Conservation (phyloP, 2,113 vertebrate species). For the Corvus moneduloides region DNA sequence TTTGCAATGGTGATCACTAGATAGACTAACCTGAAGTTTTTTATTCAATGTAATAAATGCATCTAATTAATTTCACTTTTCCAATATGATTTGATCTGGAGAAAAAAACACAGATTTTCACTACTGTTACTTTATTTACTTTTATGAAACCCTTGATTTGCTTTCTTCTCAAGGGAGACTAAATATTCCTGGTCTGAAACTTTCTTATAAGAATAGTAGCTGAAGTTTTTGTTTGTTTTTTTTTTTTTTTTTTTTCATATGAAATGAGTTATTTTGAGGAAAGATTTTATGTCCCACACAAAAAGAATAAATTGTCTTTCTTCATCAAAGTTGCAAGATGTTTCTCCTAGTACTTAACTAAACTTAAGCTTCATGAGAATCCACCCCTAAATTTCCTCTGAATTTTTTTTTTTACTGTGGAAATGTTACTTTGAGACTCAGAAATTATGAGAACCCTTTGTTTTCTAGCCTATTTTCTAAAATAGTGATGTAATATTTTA, state of each 20-base stretch:
- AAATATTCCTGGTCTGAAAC: background rate
- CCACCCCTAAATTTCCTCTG: background rate
- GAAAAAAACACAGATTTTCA: background rate
- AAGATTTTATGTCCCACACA: background rate
- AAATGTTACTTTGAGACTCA: background rate
- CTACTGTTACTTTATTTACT: background rate
- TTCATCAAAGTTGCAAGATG: background rate
- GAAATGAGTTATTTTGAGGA: background rate
- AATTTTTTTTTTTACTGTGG: background rate
- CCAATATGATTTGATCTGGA: background rate
- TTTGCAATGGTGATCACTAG: background rate
- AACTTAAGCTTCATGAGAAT: background rate
- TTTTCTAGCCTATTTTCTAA: background rate
- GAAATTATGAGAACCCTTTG: background rate
- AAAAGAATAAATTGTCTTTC: background rate
- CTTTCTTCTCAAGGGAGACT: background rate
- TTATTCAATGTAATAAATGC: background rate
- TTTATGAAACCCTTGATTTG: background rate
- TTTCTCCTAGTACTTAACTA: background rate
- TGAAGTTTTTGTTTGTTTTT: background rate
- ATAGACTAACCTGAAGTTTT: background rate
- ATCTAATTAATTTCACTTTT: background rate
- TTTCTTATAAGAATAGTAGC: background rate
- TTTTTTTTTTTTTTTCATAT: background rate
- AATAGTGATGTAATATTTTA: background rate